These are phyloP conservation scores for Megalops cyprinoides DNA, from an alignment of 2,797 vertebrate species.

Conservation along the genomic window DNA sequence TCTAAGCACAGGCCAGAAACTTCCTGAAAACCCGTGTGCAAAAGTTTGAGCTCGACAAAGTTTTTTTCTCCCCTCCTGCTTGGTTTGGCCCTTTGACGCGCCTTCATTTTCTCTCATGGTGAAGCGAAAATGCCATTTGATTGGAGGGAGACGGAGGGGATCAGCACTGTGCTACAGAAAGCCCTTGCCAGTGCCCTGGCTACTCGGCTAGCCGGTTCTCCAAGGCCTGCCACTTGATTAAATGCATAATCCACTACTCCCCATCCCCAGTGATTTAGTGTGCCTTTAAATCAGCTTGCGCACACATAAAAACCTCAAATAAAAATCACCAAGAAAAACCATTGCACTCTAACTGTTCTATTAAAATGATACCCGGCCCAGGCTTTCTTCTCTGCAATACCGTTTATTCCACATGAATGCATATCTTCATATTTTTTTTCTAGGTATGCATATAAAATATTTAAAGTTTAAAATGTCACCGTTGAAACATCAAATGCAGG, in stretches of 20 bases:
- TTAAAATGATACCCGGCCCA: conserved; percentile 80
- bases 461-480: conserved; percentile 88
- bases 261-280: conserved; percentile 80
- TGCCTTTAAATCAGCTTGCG: conserved; percentile 85
- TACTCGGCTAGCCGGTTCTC: conserved; percentile 77
- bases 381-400: conserved; percentile 81
- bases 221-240: conserved; percentile 85
- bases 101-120: conserved; percentile 57
- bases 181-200: conserved; percentile 69
- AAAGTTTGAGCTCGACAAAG: conserved; percentile 8
- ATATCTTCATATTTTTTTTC: conserved; percentile 80
- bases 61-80: conserved; percentile 3
- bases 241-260: conserved; percentile 85
- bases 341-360: conserved; percentile 84
- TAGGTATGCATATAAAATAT: conserved; percentile 87
- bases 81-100: conserved; percentile 2
- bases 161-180: conserved; percentile 61
- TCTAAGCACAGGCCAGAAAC: neutral
- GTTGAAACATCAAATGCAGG: conserved; percentile 85
- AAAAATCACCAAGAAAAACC: conserved; percentile 85
- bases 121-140: conserved; percentile 73
- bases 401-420: conserved; percentile 88
- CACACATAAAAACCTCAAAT: conserved; percentile 85
- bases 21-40: neutral
- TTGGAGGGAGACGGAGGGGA: conserved; percentile 68